Evolutionary conservation across 2,888 invertebrate species (phyloP), one percentile per base, ranked within the genome.

Genomic region (Drosophila pegasa): DNA sequence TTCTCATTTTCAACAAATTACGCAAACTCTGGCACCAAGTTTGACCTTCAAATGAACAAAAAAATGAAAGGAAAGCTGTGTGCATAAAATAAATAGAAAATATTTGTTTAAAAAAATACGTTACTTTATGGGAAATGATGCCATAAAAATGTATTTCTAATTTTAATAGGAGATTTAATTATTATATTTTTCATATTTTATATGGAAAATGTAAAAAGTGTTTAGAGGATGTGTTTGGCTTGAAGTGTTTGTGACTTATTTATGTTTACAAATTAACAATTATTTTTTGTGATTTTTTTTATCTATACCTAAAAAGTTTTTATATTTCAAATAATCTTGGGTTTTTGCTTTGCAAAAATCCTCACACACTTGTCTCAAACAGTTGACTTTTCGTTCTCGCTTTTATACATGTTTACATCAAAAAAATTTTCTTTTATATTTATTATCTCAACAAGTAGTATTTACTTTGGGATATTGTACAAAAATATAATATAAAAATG

Each of bases 41-140:
- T 60, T 67, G 67, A 72, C 67, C 72, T 71, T 71, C 60, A 71
- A 61, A 67, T 35, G n/a, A 47, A 16, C 45, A 59, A 6, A 33
- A 33, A 37, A 18, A 8, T n/a, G 5, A 29, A 12, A 3, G 2
- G 7, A 22, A 22, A 22, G n/a, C n/a, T n/a, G 12, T 29, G 48
- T 68, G 31, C 12, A 18, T 29, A 9, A 16, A 25, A 27, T 33
- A n/a, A 10, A 55, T 14, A 29, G 12, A 35, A 55, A 45, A n/a
- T 27, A 18, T 52, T 33, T 14, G 14, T 40, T 33, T 14, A 22
- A 22, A 54, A n/a, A 9, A n/a, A 22, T 8, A 33, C 3, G 27
- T 20, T 41, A 8, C 10, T 12, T 31, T 9, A 5, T 14, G 4
- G n/a, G 9, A 2, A 10, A 27, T n/a, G 22, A 0, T 2, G 8